Percentiles rank a stretch among this genome's conserved stretches.
These are phyloP conservation scores for Gyps fulvus DNA, from an alignment of 2,113 vertebrate genomes.

Conservation along the genomic window DNA sequence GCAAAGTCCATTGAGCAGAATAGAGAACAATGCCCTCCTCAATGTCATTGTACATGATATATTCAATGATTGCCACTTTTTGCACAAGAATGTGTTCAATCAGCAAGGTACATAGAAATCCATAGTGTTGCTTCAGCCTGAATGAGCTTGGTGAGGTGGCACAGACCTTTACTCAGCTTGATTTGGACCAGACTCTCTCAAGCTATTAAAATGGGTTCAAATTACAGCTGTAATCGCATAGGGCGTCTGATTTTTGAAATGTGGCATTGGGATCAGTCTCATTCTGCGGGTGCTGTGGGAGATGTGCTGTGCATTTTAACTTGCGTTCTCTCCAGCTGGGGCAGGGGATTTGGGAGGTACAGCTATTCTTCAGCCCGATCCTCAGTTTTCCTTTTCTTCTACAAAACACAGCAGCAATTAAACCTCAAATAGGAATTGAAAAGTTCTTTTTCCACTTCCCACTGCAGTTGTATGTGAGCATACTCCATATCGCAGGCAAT, in stretches of 20 bases:
- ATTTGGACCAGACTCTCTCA: constrained; percentile 45
- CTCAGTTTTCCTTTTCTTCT: not conserved
- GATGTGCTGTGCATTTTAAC: not conserved
- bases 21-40: constrained; percentile 75
- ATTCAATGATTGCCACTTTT: constrained; percentile 71
- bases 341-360: not conserved
- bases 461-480: not conserved
- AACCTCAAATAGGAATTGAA: not conserved
- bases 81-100: constrained; percentile 74
- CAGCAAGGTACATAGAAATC: constrained; percentile 55
- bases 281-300: not conserved
- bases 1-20: constrained; percentile 79
- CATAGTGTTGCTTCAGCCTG: constrained; percentile 33
- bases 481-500: not conserved
- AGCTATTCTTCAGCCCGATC: not conserved
- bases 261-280: constrained; percentile 6
- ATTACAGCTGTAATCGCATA: constrained; percentile 15
- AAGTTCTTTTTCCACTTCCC: not conserved
- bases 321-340: not conserved
- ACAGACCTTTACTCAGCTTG: constrained; percentile 59
- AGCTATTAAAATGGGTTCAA: constrained; percentile 49
- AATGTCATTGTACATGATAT: constrained; percentile 72
- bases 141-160: constrained; percentile 52
- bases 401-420: not conserved
- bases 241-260: constrained; percentile 15